Evolutionary conservation across 2,113 vertebrate species (phyloP).

Genomic region (Urocolius indicus): DNA sequence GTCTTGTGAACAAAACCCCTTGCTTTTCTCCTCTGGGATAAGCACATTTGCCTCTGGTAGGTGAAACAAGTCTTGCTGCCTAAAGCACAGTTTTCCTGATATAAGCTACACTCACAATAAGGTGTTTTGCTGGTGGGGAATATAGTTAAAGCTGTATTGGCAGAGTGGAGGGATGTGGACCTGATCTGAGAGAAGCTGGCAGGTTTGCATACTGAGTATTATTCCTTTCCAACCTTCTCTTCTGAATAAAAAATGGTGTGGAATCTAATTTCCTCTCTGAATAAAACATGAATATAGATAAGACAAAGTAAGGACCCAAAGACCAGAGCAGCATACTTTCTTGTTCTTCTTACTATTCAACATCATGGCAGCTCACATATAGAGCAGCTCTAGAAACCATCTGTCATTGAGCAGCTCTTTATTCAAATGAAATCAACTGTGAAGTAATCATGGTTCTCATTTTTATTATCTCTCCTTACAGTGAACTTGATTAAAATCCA

Average conservation of each 20-base stretch:
- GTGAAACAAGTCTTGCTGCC: neutral
- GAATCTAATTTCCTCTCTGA: slow-evolving; percentile 69
- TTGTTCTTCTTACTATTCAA: slow-evolving; percentile 66
- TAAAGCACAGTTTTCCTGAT: neutral
- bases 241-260: slow-evolving; percentile 71
- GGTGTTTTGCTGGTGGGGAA: slow-evolving; percentile 1
- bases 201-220: slow-evolving; percentile 51
- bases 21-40: neutral
- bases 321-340: slow-evolving; percentile 58
- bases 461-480: slow-evolving; percentile 74
- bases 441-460: slow-evolving; percentile 73
- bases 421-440: slow-evolving; percentile 73
- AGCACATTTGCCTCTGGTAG: neutral
- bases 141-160: slow-evolving; percentile 21
- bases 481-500: slow-evolving; percentile 75
- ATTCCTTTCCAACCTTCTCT: slow-evolving; percentile 59
- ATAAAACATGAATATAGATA: slow-evolving; percentile 75
- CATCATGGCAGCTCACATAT: slow-evolving; percentile 68
- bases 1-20: neutral
- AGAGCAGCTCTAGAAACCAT: slow-evolving; percentile 72
- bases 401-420: slow-evolving; percentile 65
- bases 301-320: slow-evolving; percentile 55
- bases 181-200: slow-evolving; percentile 34
- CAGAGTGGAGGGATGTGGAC: slow-evolving; percentile 20
- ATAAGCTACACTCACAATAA: neutral